A percentile compares a stretch with the other conserved stretches of the same genome.
Evolutionary conservation across 2,113 vertebrate genomes (phyloP).

Genomic region (Myocastor coypus): DNA sequence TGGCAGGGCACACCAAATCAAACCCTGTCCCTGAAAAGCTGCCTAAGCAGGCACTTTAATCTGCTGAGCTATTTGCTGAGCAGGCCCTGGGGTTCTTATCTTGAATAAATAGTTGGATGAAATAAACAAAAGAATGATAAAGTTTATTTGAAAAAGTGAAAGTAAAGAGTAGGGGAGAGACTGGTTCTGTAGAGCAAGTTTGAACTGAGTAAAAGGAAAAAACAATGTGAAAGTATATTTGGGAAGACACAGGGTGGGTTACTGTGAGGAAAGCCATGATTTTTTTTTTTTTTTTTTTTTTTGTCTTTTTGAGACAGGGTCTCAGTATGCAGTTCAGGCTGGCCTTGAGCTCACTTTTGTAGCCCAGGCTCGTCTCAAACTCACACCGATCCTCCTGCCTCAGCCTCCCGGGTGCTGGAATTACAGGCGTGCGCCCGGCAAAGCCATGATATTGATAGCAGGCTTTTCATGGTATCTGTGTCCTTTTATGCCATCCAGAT

Average conservation of each 20-base stretch:
- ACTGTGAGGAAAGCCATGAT: background rate
- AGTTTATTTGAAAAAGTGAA: background rate
- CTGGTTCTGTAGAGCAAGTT: background rate
- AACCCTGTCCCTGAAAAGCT: too few relatives aligned
- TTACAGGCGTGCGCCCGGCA: too few relatives aligned
- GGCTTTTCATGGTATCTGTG: background rate
- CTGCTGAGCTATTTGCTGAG: too few relatives aligned
- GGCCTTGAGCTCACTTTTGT: too few relatives aligned
- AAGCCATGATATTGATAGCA: background rate
- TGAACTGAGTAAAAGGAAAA: background rate
- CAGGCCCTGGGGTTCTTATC: background rate
- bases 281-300: too few relatives aligned
- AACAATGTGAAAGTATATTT: background rate
- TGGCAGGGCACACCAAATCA: too few relatives aligned
- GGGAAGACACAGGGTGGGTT: background rate
- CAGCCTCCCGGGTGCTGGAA: too few relatives aligned
- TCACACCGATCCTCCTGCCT: too few relatives aligned
- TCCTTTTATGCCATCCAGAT: background rate
- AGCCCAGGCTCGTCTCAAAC: too few relatives aligned
- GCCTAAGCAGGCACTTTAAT: too few relatives aligned
- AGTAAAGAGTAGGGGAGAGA: background rate
- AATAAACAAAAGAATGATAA: background rate
- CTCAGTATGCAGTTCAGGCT: too few relatives aligned
- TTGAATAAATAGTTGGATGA: background rate
- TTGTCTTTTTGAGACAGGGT: too few relatives aligned